These are phyloP conservation scores for Amphibalanus amphitrite DNA, from an alignment of 1,140 invertebrate genomes.

Conservation along the genomic window DNA sequence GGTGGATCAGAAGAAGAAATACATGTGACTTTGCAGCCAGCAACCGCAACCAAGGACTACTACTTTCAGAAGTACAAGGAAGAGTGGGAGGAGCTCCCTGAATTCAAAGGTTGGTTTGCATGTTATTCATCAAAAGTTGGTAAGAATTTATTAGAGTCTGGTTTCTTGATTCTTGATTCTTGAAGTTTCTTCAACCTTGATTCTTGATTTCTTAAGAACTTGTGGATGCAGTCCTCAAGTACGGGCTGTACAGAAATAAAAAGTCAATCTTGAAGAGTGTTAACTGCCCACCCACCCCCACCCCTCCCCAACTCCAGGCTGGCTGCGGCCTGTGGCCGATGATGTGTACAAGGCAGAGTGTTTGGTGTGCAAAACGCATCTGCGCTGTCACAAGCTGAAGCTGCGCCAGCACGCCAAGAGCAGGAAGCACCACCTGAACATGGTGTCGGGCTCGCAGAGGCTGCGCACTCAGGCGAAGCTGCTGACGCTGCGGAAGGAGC, in stretches of 20 bases:
- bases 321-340: background rate
- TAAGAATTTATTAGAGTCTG: background rate
- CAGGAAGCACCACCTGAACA: background rate
- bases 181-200: background rate
- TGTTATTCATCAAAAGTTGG: background rate
- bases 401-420: background rate
- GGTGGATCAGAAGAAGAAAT: no score
- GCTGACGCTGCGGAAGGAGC: background rate
- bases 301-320: background rate
- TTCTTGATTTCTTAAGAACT: background rate
- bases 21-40: no score
- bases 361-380: background rate
- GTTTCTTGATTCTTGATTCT: background rate
- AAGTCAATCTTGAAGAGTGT: background rate
- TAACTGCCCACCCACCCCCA: background rate
- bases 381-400: background rate
- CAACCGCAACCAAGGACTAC: background rate
- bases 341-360: background rate
- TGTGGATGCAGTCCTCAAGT: background rate
- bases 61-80: background rate
- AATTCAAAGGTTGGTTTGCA: background rate
- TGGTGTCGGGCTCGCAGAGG: no score
- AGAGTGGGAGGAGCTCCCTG: background rate
- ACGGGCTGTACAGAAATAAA: background rate
- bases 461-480: background rate